phyloP scores from a whole-genome alignment of 1,140 invertebrate genomes.

The Drosophila gunungcola region DNA sequence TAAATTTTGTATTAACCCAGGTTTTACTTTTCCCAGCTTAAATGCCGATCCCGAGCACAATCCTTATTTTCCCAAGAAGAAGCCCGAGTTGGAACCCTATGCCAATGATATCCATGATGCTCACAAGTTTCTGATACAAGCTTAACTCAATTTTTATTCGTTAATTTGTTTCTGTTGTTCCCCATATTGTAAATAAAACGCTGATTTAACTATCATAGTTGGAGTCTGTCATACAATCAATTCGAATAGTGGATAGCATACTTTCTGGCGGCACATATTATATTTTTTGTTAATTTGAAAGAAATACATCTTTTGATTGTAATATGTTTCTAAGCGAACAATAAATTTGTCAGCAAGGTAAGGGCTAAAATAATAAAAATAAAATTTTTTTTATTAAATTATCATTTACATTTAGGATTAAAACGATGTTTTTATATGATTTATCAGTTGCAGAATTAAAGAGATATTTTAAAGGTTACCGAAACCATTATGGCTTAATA shows the following conservation, averaged over 20 bases:
- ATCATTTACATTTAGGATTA: no score
- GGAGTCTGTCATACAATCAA: neutral
- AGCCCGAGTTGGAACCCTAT: slow-evolving; percentile 82
- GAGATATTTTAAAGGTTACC: no score
- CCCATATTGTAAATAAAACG: slow-evolving; percentile 76
- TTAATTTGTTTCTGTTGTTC: slow-evolving; percentile 14
- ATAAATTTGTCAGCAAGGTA: no score
- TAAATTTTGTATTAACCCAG: slow-evolving; percentile 35
- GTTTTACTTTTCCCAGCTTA: slow-evolving; percentile 86
- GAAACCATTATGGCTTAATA: no score
- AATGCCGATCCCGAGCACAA: slow-evolving; percentile 92
- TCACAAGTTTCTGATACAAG: slow-evolving; percentile 84
- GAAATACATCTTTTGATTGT: no score
- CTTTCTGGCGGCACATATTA: neutral
- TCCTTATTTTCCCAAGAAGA: slow-evolving; percentile 90
- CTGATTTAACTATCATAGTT: neutral
- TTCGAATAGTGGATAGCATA: neutral
- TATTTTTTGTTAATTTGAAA: no score
- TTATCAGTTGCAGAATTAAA: no score
- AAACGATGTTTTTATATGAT: no score
- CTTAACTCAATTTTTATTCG: slow-evolving; percentile 35
- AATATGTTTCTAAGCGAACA: no score
- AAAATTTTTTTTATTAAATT: no score
- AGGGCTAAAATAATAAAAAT: no score
- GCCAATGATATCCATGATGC: slow-evolving; percentile 47